phyloP scores from a whole-genome alignment of 2,113 vertebrate genomes.

The Phrynosoma blainvillii region DNA sequence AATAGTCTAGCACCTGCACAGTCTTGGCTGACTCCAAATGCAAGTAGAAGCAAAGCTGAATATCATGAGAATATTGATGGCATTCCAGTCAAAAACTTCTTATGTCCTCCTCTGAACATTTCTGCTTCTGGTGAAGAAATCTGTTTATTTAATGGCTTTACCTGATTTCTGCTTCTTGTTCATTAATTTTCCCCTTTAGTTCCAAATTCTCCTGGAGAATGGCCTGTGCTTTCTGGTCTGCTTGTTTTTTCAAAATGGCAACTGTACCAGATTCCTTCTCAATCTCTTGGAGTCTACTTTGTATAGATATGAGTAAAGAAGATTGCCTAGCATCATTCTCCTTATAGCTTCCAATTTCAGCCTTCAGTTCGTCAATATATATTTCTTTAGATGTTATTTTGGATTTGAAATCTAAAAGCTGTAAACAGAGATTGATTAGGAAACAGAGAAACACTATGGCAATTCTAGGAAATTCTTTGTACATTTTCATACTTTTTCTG shows the following conservation, averaged over 20 bases:
- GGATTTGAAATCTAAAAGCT: slow-evolving; percentile 78
- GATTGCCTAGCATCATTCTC: slow-evolving; percentile 80
- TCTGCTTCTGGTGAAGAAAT: background rate
- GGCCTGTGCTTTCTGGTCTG: slow-evolving; percentile 68
- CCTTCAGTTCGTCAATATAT: slow-evolving; percentile 76
- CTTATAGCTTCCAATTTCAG: slow-evolving; percentile 74
- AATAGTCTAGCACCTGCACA: too few species aligned
- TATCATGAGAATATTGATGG: too few species aligned
- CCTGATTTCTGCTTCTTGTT: slow-evolving; percentile 68
- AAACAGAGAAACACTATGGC: background rate
- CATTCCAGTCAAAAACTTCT: background rate
- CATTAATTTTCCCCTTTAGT: slow-evolving; percentile 68
- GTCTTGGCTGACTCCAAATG: too few species aligned
- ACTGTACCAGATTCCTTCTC: slow-evolving; percentile 73
- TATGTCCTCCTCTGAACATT: too few species aligned
- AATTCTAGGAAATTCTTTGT: slow-evolving; percentile 8
- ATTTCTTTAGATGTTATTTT: slow-evolving; percentile 76
- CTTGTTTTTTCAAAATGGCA: slow-evolving; percentile 64
- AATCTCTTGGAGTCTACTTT: slow-evolving; percentile 74
- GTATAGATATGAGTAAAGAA: slow-evolving; percentile 76
- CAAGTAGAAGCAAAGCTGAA: too few species aligned
- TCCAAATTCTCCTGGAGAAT: slow-evolving; percentile 74
- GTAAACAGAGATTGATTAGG: background rate
- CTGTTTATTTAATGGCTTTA: background rate
- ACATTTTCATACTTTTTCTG: background rate